phyloP scores from a whole-genome alignment of 2,113 vertebrate species.

The Fregetta grallaria region DNA sequence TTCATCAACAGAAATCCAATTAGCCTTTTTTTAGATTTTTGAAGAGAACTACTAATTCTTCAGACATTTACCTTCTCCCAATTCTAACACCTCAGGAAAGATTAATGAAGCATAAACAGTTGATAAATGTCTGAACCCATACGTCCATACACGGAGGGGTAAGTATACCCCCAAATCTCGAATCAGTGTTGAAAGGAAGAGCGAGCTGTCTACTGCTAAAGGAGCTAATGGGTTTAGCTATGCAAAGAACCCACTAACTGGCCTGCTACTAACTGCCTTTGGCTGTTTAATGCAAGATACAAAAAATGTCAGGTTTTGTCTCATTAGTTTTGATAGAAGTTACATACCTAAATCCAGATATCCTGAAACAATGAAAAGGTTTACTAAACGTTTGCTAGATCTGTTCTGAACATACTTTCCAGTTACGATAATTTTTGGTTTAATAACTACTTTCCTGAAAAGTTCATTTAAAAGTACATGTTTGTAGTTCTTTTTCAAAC shows the following conservation, averaged over 20 bases:
- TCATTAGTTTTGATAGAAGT: neutral
- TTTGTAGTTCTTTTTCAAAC: conserved; percentile 65
- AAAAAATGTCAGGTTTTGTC: neutral
- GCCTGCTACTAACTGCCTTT: neutral
- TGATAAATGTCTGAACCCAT: neutral
- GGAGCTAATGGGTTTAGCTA: neutral
- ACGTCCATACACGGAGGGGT: fast-evolving
- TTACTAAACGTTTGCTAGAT: neutral
- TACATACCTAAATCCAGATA: neutral
- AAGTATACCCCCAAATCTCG: neutral
- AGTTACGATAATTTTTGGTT: neutral
- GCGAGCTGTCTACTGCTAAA: neutral
- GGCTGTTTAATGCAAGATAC: neutral
- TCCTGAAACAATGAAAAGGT: neutral
- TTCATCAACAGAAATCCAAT: neutral
- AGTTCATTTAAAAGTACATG: neutral
- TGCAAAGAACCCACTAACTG: neutral
- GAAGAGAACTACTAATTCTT: neutral
- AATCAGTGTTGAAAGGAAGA: neutral
- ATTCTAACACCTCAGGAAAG: neutral
- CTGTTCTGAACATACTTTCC: neutral
- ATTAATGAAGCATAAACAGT: neutral
- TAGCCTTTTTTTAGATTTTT: neutral
- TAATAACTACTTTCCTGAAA: neutral
- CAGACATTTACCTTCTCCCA: neutral